Conservation (phyloP, 2,888 invertebrate species). For the Drosophila antonietae region DNA sequence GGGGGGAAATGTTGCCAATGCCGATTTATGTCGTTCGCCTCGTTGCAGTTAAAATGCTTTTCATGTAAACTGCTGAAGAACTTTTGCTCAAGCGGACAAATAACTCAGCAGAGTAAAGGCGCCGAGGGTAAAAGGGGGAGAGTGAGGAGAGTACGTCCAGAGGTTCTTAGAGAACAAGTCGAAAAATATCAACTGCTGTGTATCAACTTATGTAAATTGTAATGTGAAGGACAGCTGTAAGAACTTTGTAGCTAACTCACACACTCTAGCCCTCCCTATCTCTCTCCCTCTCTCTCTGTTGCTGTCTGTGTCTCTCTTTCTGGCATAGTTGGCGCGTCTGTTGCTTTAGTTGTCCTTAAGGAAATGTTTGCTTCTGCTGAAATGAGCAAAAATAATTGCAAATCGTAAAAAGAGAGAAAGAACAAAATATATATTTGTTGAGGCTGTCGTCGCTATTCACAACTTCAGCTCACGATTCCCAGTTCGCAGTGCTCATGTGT, state of each 20-base stretch:
- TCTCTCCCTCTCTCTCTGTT: slow-evolving; percentile 14
- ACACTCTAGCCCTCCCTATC: slow-evolving; percentile 2
- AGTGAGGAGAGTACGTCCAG: not conserved
- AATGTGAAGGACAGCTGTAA: slow-evolving; percentile 48
- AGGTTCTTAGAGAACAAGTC: slow-evolving; percentile 44
- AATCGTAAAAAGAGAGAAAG: slow-evolving; percentile 70
- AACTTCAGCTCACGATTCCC: slow-evolving; percentile 26
- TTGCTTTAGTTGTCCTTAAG: slow-evolving; percentile 67
- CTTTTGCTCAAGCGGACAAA: slow-evolving; percentile 65
- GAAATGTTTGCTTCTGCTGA: slow-evolving; percentile 78
- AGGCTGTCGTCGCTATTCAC: slow-evolving; percentile 52
- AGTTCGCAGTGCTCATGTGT: slow-evolving; percentile 39
- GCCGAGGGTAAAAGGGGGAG: not conserved
- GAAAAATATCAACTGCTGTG: slow-evolving; percentile 64
- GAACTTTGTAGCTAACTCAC: slow-evolving; percentile 7
- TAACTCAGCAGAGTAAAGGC: slow-evolving; percentile 46
- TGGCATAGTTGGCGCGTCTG: slow-evolving; percentile 37
- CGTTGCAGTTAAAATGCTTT: slow-evolving; percentile 74
- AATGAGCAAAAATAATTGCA: slow-evolving; percentile 80
- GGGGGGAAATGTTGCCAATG: slow-evolving; percentile 39
- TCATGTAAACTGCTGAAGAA: slow-evolving; percentile 67
- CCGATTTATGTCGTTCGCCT: slow-evolving; percentile 58
- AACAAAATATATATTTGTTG: slow-evolving; percentile 15
- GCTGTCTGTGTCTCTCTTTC: slow-evolving; percentile 6
- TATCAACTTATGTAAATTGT: slow-evolving; percentile 75